Conservation (phyloP, 2,797 vertebrate genomes). For the Protosalanx chinensis region DNA sequence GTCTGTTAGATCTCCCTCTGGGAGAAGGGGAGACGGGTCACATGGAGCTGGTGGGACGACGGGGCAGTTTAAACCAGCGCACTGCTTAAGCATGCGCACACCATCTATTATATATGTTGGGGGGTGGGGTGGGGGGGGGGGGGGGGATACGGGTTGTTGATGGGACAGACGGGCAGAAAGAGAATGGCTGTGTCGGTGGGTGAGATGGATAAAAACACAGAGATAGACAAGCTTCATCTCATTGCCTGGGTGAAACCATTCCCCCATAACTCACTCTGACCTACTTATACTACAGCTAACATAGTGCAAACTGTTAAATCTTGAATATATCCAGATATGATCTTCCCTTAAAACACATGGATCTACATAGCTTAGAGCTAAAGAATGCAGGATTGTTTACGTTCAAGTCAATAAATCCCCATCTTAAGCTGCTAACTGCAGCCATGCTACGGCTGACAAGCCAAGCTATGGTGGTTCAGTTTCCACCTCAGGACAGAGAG, state of each 20-base stretch:
- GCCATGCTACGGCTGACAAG: background rate
- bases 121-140: too few species aligned
- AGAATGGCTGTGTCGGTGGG: too few species aligned
- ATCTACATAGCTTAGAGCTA: too few species aligned
- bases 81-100: background rate
- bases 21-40: slow-evolving; percentile 22
- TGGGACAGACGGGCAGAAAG: slow-evolving; percentile 19
- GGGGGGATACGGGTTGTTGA: background rate
- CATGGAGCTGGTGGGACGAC: slow-evolving; percentile 7
- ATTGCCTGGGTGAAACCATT: slow-evolving; percentile 44
- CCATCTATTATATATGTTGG: too few species aligned
- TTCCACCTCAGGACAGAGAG: slow-evolving; percentile 50
- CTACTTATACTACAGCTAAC: background rate
- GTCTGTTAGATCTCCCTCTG: slow-evolving; percentile 94
- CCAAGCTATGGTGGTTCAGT: slow-evolving; percentile 6
- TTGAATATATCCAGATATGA: background rate
- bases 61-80: slow-evolving; percentile 6
- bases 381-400: too few species aligned
- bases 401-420: background rate
- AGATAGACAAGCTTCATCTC: slow-evolving; percentile 19
- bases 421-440: too few species aligned
- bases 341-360: background rate
- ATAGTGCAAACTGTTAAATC: background rate
- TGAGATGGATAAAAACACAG: slow-evolving; percentile 4
- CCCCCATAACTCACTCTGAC: slow-evolving; percentile 1